phyloP scores from a whole-genome alignment of 2,797 vertebrate species.

The Tarsius wallacei region DNA sequence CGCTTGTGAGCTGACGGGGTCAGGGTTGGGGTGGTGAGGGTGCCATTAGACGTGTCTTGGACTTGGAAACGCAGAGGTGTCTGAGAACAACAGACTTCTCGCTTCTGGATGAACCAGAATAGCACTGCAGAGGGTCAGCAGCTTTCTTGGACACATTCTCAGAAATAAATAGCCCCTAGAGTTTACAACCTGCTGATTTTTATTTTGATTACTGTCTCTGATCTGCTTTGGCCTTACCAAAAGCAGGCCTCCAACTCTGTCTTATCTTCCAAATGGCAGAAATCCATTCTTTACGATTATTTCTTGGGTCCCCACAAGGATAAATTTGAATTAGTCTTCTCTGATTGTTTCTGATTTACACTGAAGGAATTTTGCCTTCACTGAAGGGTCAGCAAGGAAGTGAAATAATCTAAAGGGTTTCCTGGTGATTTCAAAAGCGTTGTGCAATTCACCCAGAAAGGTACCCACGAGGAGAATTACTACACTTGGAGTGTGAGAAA shows the following conservation, averaged over 20 bases:
- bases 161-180: neutral
- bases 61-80: neutral
- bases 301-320: neutral
- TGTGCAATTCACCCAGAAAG: constrained; percentile 65
- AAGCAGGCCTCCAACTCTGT: neutral
- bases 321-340: constrained; percentile 29
- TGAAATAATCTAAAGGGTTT: constrained; percentile 74
- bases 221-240: neutral
- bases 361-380: constrained; percentile 40
- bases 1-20: constrained; percentile 92
- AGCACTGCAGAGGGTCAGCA: neutral
- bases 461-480: neutral
- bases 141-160: neutral
- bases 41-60: neutral
- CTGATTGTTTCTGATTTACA: constrained; percentile 12
- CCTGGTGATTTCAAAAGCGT: constrained; percentile 67
- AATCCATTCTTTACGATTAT: neutral
- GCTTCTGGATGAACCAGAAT: neutral
- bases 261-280: neutral
- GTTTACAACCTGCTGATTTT: neutral
- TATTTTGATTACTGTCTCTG: neutral
- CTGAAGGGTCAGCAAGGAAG: constrained; percentile 71
- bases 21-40: neutral
- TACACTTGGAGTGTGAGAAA: neutral
- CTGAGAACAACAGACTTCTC: neutral